phyloP scores from a whole-genome alignment of 2,888 invertebrate species.

The Pyrrhosoma nymphula region DNA sequence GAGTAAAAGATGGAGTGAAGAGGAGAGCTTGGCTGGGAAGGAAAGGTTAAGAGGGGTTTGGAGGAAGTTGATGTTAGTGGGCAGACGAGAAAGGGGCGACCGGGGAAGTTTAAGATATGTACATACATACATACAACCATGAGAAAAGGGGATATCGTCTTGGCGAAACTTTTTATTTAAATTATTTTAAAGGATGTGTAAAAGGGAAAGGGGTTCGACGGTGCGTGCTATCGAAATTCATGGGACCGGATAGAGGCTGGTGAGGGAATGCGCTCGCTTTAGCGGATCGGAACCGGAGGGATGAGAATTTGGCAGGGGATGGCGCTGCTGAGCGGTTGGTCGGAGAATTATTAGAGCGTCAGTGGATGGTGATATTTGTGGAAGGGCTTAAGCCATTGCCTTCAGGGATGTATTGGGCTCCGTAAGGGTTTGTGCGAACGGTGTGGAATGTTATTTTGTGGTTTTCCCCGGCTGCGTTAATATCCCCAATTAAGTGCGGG shows the following conservation, averaged over 20 bases:
- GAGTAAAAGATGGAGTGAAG: neutral
- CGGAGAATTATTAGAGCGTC: neutral
- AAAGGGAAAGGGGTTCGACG: neutral
- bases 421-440: neutral
- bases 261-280: neutral
- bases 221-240: slow-evolving; percentile 33
- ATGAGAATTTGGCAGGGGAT: neutral
- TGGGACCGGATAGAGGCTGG: neutral
- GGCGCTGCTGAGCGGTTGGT: neutral
- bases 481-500: neutral
- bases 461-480: neutral
- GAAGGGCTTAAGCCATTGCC: neutral
- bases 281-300: neutral
- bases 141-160: neutral
- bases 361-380: neutral
- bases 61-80: neutral
- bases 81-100: neutral
- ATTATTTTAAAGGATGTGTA: neutral
- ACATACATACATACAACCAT: neutral
- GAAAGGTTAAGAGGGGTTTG: neutral
- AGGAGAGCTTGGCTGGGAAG: neutral
- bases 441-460: neutral
- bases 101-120: neutral
- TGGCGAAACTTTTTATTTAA: neutral
- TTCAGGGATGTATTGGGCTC: neutral